These are phyloP conservation scores for Graptemys geographica DNA, from an alignment of 2,797 vertebrate genomes.

Conservation along the genomic window DNA sequence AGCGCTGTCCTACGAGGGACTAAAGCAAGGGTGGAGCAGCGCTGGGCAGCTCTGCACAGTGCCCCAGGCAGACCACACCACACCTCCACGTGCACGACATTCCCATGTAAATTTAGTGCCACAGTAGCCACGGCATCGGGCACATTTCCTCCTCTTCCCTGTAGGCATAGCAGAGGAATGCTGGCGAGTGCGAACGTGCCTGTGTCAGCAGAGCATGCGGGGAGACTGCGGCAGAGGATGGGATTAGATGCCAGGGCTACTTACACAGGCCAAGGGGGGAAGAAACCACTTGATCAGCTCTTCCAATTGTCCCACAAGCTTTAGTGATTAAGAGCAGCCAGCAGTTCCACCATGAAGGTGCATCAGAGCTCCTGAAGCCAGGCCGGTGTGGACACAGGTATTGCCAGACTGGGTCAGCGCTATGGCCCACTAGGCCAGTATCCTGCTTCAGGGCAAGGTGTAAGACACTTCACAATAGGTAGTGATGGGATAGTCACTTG, in stretches of 20 bases:
- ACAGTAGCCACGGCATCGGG: background rate
- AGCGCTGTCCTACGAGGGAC: rapidly evolving
- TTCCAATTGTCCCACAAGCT: background rate
- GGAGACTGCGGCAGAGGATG: too few species aligned
- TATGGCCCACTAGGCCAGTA: background rate
- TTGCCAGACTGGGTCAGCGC: background rate
- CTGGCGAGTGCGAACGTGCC: background rate
- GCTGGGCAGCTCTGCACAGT: background rate
- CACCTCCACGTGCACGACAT: background rate
- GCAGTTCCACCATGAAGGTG: background rate
- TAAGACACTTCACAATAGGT: background rate
- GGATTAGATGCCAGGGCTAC: too few species aligned
- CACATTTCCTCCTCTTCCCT: background rate
- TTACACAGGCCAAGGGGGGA: background rate
- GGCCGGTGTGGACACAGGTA: background rate
- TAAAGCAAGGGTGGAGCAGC: too few species aligned
- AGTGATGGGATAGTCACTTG: too few species aligned
- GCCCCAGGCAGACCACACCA: background rate
- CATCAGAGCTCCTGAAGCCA: background rate
- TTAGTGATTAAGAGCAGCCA: background rate
- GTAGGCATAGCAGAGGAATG: background rate
- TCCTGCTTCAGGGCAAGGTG: background rate
- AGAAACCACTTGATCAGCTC: background rate
- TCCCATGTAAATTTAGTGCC: background rate
- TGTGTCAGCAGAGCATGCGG: too few species aligned